Conservation (phyloP, 2,797 vertebrate genomes). For the Halcyon badia region DNA sequence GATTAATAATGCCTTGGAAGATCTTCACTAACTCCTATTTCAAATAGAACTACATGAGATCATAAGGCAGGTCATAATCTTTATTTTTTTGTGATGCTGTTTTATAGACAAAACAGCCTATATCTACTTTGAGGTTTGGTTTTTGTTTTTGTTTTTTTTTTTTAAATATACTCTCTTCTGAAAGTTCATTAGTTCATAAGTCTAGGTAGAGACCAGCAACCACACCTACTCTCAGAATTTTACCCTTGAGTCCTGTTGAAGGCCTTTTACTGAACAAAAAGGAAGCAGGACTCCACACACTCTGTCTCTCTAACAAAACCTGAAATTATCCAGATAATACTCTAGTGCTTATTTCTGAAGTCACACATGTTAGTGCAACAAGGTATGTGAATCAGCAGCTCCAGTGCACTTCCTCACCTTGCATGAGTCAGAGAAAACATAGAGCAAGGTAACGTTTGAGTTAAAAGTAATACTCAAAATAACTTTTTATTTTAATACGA, state of each 20-base stretch:
- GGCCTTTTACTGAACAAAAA: neutral
- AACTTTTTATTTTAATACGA: neutral
- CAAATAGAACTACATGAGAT: neutral
- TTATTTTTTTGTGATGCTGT: neutral
- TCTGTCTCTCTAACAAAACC: neutral
- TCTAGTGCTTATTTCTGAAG: neutral
- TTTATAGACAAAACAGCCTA: neutral
- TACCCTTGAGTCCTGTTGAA: neutral
- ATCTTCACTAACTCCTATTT: neutral
- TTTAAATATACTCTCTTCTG: neutral
- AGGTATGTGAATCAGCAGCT: neutral
- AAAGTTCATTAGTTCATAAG: neutral
- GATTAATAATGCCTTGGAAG: neutral
- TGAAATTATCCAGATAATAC: neutral
- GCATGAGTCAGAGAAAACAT: neutral
- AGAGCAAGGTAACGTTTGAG: neutral
- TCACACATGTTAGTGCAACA: neutral
- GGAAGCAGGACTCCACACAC: fast-evolving
- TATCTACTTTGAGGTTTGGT: neutral
- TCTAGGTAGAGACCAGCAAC: neutral
- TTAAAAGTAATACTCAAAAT: neutral
- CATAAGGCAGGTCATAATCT: fast-evolving
- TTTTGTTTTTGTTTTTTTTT: too few relatives aligned
- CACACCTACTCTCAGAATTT: neutral
- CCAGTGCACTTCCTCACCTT: neutral